Conservation (phyloP, 2,888 invertebrate genomes). For the Habrosyne pyritoides region DNA sequence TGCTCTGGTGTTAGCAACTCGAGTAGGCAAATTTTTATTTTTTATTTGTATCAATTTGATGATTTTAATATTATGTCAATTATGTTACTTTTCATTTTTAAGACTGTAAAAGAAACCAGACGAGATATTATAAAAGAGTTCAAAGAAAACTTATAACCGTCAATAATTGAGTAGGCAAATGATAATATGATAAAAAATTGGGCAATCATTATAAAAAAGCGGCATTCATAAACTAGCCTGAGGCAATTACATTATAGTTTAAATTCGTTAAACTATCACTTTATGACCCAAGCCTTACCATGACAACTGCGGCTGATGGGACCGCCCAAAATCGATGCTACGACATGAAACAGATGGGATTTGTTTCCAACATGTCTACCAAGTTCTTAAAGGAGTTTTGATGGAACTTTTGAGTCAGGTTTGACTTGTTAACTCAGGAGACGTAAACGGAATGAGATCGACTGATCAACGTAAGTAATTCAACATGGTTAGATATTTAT, state of each 20-base stretch:
- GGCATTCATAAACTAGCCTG: too few relatives aligned
- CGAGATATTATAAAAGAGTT: too few relatives aligned
- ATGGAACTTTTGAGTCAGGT: slow-evolving; percentile 3
- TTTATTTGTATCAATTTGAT: too few relatives aligned
- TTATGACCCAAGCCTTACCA: slow-evolving; percentile 9
- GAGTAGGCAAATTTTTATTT: too few relatives aligned
- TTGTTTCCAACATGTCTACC: slow-evolving; percentile 9
- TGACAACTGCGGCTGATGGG: slow-evolving; percentile 17
- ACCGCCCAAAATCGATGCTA: slow-evolving; percentile 15
- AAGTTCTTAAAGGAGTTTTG: slow-evolving; percentile 6
- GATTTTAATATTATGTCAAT: too few relatives aligned
- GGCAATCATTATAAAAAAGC: too few relatives aligned
- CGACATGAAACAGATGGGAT: slow-evolving; percentile 10
- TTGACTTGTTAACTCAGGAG: neutral
- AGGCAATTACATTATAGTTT: too few relatives aligned
- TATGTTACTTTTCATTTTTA: too few relatives aligned
- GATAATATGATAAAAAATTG: too few relatives aligned
- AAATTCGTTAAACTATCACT: neutral
- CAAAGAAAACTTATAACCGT: too few relatives aligned
- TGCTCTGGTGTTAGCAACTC: neutral
- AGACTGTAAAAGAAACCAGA: too few relatives aligned
- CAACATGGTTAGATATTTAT: neutral
- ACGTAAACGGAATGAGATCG: neutral
- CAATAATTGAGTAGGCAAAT: too few relatives aligned
- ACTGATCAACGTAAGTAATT: neutral